Percentiles rank a stretch among this genome's conserved stretches.
These are phyloP conservation scores for Hapalemur alaotrensis DNA, from an alignment of 2,797 vertebrate species.

Conservation along the genomic window DNA sequence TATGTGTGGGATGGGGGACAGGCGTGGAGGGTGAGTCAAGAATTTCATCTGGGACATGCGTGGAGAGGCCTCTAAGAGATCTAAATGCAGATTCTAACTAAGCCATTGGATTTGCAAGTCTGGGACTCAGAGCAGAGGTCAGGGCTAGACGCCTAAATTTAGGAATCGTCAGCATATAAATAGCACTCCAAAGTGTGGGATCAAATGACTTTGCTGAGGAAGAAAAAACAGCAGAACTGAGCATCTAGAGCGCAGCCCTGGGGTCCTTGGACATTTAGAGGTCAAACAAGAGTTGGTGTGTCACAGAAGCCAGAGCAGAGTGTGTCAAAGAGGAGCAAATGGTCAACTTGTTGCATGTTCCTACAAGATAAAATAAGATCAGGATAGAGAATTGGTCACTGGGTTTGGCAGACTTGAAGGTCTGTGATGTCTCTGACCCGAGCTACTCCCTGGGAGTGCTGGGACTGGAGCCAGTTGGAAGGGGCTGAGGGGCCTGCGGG, in stretches of 20 bases:
- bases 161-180: background rate
- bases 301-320: background rate
- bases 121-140: background rate
- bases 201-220: background rate
- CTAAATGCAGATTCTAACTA: background rate
- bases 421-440: too few relatives aligned
- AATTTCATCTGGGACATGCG: background rate
- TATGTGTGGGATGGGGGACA: background rate
- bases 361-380: too few relatives aligned
- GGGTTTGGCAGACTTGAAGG: background rate
- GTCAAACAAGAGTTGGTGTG: rapidly evolving
- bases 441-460: background rate
- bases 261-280: background rate
- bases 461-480: rapidly evolving
- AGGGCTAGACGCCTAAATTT: background rate
- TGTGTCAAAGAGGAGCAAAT: background rate
- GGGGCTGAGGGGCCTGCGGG: rapidly evolving
- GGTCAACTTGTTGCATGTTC: background rate
- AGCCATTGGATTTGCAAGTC: background rate
- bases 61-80: background rate
- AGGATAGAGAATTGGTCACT: background rate
- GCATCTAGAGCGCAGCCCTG: background rate
- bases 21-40: background rate
- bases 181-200: background rate
- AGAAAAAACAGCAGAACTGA: background rate